These are phyloP conservation scores for Eilema sororculum DNA, from an alignment of 2,888 invertebrate species.

Conservation along the genomic window DNA sequence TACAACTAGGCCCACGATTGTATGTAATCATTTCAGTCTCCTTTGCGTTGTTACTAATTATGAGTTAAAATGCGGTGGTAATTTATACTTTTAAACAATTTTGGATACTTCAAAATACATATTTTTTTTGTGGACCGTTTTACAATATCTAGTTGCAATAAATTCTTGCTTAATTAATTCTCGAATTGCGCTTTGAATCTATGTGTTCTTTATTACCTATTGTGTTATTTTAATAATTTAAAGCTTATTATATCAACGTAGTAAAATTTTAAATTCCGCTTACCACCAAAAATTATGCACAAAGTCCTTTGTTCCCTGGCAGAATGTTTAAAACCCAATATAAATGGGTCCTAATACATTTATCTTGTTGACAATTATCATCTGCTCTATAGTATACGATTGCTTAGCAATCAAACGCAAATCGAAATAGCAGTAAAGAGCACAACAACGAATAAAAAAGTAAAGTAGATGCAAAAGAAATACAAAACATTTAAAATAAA, in stretches of 20 bases:
- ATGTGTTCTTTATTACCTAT: too few relatives aligned
- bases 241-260: too few relatives aligned
- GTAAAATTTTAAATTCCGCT: too few relatives aligned
- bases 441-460: neutral
- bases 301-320: neutral
- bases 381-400: neutral
- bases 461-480: neutral
- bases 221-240: too few relatives aligned
- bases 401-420: neutral
- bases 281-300: neutral
- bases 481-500: slow-evolving; percentile 24
- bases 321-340: neutral
- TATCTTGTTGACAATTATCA: neutral
- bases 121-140: neutral
- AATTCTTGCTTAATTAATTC: neutral
- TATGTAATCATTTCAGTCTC: too few relatives aligned
- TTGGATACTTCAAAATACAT: neutral
- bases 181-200: neutral
- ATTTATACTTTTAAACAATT: neutral
- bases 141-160: neutral
- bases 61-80: slow-evolving; percentile 17
- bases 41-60: slow-evolving; percentile 27
- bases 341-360: neutral
- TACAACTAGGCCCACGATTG: too few relatives aligned
- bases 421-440: neutral